Base-by-base conservation (phyloP, 92 coral and sea anemone species). In the Actinernus sp. region DNA sequence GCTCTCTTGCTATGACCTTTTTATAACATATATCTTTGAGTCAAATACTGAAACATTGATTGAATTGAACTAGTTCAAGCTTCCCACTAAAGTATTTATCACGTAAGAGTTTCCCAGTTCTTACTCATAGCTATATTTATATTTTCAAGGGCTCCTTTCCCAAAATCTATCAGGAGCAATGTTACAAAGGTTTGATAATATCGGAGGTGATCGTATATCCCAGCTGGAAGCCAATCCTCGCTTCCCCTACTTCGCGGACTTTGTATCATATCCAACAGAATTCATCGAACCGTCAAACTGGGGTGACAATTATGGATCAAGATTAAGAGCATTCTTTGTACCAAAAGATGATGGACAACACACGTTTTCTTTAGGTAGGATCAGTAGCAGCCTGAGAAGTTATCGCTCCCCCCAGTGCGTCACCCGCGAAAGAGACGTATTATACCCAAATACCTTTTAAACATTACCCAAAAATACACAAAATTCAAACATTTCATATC, bases 311-410 rank as follows among this genome's bases (percentile, higher is more conserved):
- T 83, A 38, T 55, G 90, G 90, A 5, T 46, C 81, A 1, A 52
- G 85, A 28, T 32, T 83, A 34, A 61, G 68, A 14, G 89, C 72
- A 3, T 83, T 48, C 78, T 83, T 83, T 59, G 84, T 78, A 24
- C 89, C 89, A 0, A 53, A 39, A 10, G 60, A 53, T 20, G 55
- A 25, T 6, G 89, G 89, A 31, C 46, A 26, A 10, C 86, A 83
- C 21, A 12, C 7, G 14, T 83, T 83, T 17, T 56, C 7, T 6
- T 38, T 83, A 44, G 89, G 89, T 83, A 61, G 18, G 39, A 17
- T n/a, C 27, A 22, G 18, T 3, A 18, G 0, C 19, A 23, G 12
- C 20, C 3, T 16, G 2, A 24, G 25, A 18, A 18, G 25, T 19
- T n/a, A n/a, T n/a, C n/a, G n/a, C n/a, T n/a, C n/a, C n/a, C n/a